Evolutionary conservation across 1,140 invertebrate genomes (phyloP).

Genomic region (Dinoponera quadriceps): DNA sequence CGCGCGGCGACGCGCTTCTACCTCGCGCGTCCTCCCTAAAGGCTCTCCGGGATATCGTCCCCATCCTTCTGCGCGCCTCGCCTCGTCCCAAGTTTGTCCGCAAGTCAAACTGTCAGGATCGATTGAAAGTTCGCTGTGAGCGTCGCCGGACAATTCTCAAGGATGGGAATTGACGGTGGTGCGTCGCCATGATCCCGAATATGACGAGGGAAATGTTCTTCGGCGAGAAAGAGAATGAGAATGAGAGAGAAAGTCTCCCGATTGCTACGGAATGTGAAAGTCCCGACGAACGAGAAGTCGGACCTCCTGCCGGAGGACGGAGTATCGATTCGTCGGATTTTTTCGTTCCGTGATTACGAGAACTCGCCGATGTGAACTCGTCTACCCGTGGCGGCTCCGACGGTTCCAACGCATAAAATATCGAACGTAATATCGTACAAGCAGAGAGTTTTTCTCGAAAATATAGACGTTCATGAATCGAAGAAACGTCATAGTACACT

Average conservation of each 20-base stretch:
- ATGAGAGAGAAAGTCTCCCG: not conserved
- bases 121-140: conserved; percentile 75
- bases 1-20: not conserved
- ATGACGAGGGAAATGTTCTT: conserved; percentile 3
- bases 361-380: not conserved
- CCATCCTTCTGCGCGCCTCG: conserved; percentile 11
- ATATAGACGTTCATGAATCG: no score
- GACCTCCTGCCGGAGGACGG: not conserved
- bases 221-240: not conserved
- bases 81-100: conserved; percentile 36
- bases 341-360: not conserved
- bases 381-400: no score
- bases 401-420: no score
- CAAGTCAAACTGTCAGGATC: conserved; percentile 76
- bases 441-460: no score
- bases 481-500: no score
- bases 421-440: no score
- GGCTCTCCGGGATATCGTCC: conserved; percentile 24
- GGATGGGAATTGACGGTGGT: conserved; percentile 48
- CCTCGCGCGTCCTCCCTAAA: conserved; percentile 18
- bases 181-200: conserved; percentile 42
- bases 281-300: not conserved
- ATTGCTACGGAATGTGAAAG: conserved; percentile 2
- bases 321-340: conserved; percentile 5
- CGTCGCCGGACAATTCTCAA: conserved; percentile 48